Conservation (phyloP, 2,113 vertebrate species). For the Eclectus roratus region DNA sequence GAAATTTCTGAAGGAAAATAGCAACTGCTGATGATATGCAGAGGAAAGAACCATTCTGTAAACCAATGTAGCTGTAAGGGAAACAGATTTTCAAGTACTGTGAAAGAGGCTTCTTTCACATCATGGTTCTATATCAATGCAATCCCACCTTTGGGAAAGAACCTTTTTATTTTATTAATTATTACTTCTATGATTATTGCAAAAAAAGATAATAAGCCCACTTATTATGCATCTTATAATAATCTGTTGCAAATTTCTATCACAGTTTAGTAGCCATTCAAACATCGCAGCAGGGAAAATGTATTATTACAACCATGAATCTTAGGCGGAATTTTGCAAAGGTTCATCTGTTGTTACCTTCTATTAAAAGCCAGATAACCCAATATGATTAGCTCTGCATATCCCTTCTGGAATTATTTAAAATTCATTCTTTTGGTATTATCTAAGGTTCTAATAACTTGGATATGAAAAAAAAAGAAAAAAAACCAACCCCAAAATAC, state of each 20-base stretch:
- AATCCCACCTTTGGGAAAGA: not conserved
- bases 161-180: not conserved
- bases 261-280: not conserved
- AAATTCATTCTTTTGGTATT: not conserved
- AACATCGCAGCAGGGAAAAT: not conserved
- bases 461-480: not conserved
- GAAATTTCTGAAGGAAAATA: not conserved
- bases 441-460: not conserved
- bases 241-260: not conserved
- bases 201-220: not conserved
- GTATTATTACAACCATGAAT: conserved; percentile 3
- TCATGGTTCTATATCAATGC: not conserved
- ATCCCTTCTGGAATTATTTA: not conserved
- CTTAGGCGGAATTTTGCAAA: not conserved
- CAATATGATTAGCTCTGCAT: not conserved
- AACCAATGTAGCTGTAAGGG: not conserved
- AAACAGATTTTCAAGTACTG: not conserved
- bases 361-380: conserved; percentile 20
- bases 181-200: not conserved
- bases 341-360: conserved; percentile 3
- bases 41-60: not conserved
- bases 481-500: not conserved
- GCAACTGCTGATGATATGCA: not conserved
- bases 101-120: not conserved
- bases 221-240: not conserved